These are phyloP conservation scores for Ptychadena robeensis DNA, from an alignment of 2,797 vertebrate species.

Conservation along the genomic window DNA sequence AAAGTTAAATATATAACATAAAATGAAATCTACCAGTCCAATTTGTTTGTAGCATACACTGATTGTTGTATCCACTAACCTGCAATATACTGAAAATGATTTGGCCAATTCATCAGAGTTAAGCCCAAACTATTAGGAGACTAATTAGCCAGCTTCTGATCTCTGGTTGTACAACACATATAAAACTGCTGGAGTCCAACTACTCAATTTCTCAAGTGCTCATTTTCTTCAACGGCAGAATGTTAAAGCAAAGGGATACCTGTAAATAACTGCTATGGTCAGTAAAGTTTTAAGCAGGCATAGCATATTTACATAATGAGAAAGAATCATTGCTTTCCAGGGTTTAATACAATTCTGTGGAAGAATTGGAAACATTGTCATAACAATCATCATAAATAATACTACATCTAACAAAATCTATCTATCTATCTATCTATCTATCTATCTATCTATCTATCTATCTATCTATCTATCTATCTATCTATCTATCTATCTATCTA, in stretches of 20 bases:
- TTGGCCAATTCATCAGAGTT: slow-evolving; percentile 21
- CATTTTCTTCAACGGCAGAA: slow-evolving; percentile 30
- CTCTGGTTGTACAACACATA: slow-evolving; percentile 33
- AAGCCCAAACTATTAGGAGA: slow-evolving; percentile 34
- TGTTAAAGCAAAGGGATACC: slow-evolving; percentile 15
- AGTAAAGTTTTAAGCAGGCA: background rate
- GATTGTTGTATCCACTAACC: background rate
- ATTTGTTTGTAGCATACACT: background rate
- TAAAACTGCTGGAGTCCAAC: slow-evolving; percentile 48
- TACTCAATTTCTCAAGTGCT: slow-evolving; percentile 38
- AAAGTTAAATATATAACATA: background rate
- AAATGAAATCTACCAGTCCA: no score
- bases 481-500: no score
- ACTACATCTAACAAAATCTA: no score
- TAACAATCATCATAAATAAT: no score
- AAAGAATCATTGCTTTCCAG: background rate
- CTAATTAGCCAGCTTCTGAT: slow-evolving; percentile 50
- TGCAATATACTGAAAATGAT: background rate
- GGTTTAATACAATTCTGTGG: no score
- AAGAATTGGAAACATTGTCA: no score
- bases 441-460: no score
- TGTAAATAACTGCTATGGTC: slow-evolving; percentile 37
- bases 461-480: no score
- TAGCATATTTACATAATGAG: background rate
- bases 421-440: no score